Conservation (phyloP, 2,888 invertebrate genomes). For the Drosophila quasianomalipes region DNA sequence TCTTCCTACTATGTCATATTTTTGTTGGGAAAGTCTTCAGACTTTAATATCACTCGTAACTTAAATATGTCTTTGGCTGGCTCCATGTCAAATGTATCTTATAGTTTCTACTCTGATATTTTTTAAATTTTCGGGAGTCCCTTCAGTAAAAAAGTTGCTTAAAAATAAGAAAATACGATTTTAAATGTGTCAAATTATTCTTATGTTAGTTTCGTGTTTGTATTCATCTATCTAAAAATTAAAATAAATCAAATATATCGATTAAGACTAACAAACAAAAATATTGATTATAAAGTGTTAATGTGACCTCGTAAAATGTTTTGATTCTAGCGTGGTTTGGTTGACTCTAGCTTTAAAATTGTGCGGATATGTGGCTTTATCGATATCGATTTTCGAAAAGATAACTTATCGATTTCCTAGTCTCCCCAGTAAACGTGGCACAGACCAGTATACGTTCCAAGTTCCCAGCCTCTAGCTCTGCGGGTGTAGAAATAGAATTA, state of each 20-base stretch:
- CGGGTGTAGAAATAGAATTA: too few species aligned
- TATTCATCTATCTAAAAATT: background rate
- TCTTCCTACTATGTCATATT: background rate
- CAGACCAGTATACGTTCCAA: too few species aligned
- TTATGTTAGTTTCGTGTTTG: background rate
- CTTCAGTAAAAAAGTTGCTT: background rate
- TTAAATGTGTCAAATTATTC: background rate
- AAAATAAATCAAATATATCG: background rate
- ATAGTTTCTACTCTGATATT: background rate
- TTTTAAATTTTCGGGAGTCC: background rate
- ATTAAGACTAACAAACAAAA: background rate
- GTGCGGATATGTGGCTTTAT: too few species aligned
- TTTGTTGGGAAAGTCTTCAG: background rate
- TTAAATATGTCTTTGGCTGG: background rate
- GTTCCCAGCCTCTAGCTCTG: too few species aligned
- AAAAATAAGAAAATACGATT: background rate
- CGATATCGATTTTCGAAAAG: too few species aligned
- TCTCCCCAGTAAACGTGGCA: too few species aligned
- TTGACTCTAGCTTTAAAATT: too few species aligned
- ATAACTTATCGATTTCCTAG: too few species aligned
- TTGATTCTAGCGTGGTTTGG: too few species aligned
- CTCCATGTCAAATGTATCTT: background rate
- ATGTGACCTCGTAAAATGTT: background rate
- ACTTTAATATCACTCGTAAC: background rate
- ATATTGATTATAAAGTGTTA: background rate